These are phyloP conservation scores for Drosophila nannoptera DNA, from an alignment of 1,140 invertebrate genomes.

Conservation along the genomic window DNA sequence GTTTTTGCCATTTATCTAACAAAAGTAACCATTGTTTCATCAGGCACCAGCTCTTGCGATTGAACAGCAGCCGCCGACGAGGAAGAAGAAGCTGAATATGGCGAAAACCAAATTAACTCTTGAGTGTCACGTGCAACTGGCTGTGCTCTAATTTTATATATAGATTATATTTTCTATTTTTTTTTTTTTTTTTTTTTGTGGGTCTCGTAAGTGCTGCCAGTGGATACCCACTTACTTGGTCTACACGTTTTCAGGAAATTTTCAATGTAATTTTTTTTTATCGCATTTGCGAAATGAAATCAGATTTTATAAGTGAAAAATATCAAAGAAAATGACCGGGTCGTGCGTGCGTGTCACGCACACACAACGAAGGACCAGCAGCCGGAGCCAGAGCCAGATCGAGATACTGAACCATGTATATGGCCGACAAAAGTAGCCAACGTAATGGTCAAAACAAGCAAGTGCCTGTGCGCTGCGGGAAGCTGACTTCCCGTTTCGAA, in stretches of 20 bases:
- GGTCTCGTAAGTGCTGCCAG: neutral
- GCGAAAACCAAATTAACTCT: too few species aligned
- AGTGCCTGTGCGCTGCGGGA: conserved; percentile 55
- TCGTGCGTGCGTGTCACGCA: conserved; percentile 39
- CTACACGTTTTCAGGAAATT: conserved; percentile 23
- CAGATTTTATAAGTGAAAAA: conserved; percentile 38
- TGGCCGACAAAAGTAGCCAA: conserved; percentile 69
- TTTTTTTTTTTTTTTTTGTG: neutral
- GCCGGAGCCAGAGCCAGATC: conserved; percentile 13
- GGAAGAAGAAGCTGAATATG: neutral
- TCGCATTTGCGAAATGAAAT: conserved; percentile 70
- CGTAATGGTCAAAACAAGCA: conserved; percentile 69
- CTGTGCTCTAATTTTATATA: neutral
- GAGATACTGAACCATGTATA: conserved; percentile 18
- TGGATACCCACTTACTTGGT: conserved; percentile 3
- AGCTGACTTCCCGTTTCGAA: conserved; percentile 72
- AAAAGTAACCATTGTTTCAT: conserved; percentile 8
- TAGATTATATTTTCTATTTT: neutral
- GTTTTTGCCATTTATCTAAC: conserved; percentile 7
- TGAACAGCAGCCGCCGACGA: neutral
- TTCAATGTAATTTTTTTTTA: conserved; percentile 67
- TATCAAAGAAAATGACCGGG: conserved; percentile 60
- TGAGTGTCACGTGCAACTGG: too few species aligned
- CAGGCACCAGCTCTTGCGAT: neutral
- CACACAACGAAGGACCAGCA: conserved; percentile 6